phyloP scores from a whole-genome alignment of 1,140 invertebrate genomes.

The Atopsyche davidsoni region DNA sequence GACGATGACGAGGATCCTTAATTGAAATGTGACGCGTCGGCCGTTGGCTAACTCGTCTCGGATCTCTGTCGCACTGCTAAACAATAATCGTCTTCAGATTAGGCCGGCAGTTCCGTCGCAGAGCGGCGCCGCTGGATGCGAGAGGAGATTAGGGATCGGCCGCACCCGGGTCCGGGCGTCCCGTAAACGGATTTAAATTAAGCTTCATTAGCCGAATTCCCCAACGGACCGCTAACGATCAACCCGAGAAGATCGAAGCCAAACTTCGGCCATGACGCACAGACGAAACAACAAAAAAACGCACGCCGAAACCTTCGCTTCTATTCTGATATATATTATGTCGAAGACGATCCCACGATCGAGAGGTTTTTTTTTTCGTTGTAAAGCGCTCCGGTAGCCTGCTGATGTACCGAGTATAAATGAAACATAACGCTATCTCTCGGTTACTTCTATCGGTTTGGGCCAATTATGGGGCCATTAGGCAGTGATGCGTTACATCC shows the following conservation, averaged over 20 bases:
- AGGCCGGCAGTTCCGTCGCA: too few species aligned
- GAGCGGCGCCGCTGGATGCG: too few species aligned
- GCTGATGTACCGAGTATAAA: not conserved
- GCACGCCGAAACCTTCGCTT: too few species aligned
- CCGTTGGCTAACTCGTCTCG: too few species aligned
- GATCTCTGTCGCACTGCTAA: too few species aligned
- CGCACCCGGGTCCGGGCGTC: constrained; percentile 1
- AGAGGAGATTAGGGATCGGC: constrained; percentile 15
- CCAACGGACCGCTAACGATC: not conserved
- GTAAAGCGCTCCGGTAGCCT: constrained; percentile 1
- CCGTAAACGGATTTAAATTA: constrained; percentile 21
- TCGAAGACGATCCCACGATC: constrained; percentile 23
- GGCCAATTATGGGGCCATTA: constrained; percentile 28
- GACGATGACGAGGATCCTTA: too few species aligned
- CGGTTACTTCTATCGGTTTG: constrained; percentile 20
- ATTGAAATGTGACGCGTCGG: too few species aligned
- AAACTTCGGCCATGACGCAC: constrained; percentile 14
- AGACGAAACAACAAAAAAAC: too few species aligned
- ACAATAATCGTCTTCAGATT: too few species aligned
- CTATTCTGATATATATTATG: too few species aligned
- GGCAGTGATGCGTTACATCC: constrained; percentile 29
- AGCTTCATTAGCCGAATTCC: constrained; percentile 25
- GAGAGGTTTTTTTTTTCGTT: constrained; percentile 11
- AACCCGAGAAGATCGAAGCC: constrained; percentile 18
- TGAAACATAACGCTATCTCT: constrained; percentile 6